phyloP scores from a whole-genome alignment of 2,113 vertebrate genomes.

The Atherinomorus stipes region DNA sequence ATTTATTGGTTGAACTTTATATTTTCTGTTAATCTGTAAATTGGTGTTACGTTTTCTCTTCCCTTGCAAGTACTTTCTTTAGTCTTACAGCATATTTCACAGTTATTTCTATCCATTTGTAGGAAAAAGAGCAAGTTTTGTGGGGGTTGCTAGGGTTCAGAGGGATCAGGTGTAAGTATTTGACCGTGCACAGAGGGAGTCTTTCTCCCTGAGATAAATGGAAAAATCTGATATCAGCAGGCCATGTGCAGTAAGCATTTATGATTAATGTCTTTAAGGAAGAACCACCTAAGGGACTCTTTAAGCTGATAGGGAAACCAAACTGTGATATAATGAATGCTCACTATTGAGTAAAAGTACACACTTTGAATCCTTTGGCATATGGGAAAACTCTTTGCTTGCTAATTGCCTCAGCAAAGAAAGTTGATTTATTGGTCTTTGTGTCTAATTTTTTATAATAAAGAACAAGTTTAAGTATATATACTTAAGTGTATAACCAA shows the following conservation, averaged over 20 bases:
- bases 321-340: slow-evolving; percentile 68
- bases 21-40: not conserved
- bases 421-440: slow-evolving; percentile 60
- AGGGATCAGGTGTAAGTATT: slow-evolving; percentile 63
- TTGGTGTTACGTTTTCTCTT: not conserved
- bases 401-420: slow-evolving; percentile 53
- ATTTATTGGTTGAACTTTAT: not conserved
- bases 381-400: slow-evolving; percentile 41
- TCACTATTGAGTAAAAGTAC: slow-evolving; percentile 62
- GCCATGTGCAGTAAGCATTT: slow-evolving; percentile 69
- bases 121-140: not conserved
- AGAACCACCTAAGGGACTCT: slow-evolving; percentile 66
- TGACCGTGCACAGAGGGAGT: slow-evolving; percentile 52
- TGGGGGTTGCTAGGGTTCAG: slow-evolving; percentile 18
- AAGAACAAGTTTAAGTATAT: slow-evolving; percentile 19
- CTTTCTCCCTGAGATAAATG: slow-evolving; percentile 60
- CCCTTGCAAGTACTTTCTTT: not conserved
- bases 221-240: slow-evolving; percentile 58
- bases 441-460: slow-evolving; percentile 28
- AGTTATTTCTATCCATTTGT: not conserved
- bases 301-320: slow-evolving; percentile 69
- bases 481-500: slow-evolving; percentile 29
- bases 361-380: slow-evolving; percentile 56
- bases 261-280: slow-evolving; percentile 75
- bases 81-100: not conserved